phyloP scores from a whole-genome alignment of 2,888 invertebrate genomes.

The Eristalis arbustorum region DNA sequence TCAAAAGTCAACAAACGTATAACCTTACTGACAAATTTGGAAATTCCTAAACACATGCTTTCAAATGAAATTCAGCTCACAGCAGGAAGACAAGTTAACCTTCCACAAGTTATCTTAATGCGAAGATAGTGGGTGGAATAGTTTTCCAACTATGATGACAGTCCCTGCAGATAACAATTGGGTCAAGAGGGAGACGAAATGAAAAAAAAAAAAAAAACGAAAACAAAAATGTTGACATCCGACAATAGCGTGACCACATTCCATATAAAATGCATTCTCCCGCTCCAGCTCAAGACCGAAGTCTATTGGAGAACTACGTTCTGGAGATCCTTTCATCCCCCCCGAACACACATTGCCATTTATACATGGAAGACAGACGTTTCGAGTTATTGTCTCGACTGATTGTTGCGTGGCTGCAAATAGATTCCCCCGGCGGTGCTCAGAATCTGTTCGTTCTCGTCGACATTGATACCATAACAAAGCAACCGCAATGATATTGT shows the following conservation, averaged over 20 bases:
- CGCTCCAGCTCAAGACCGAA: background rate
- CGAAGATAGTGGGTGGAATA: slow-evolving; percentile 37
- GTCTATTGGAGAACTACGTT: no score
- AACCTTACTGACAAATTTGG: slow-evolving; percentile 29
- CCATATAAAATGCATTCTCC: slow-evolving; percentile 14
- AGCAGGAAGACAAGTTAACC: slow-evolving; percentile 59
- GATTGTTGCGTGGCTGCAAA: slow-evolving; percentile 60
- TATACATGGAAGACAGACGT: slow-evolving; percentile 8
- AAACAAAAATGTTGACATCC: slow-evolving; percentile 4
- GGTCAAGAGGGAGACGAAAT: slow-evolving; percentile 31
- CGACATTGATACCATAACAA: slow-evolving; percentile 67
- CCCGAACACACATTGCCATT: background rate
- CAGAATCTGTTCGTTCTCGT: slow-evolving; percentile 48
- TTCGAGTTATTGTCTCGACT: slow-evolving; percentile 50
- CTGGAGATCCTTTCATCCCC: background rate
- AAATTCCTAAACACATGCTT: slow-evolving; percentile 37
- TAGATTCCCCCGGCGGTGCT: slow-evolving; percentile 51
- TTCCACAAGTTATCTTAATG: slow-evolving; percentile 30
- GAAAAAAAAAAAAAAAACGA: slow-evolving; percentile 5
- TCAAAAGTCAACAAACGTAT: slow-evolving; percentile 23
- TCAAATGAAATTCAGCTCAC: slow-evolving; percentile 39
- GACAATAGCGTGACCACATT: slow-evolving; percentile 58
- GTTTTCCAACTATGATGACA: slow-evolving; percentile 60
- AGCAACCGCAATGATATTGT: slow-evolving; percentile 48
- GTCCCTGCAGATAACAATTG: slow-evolving; percentile 48